phyloP scores from a whole-genome alignment of 2,888 invertebrate species.

The Megastigmus dorsalis region DNA sequence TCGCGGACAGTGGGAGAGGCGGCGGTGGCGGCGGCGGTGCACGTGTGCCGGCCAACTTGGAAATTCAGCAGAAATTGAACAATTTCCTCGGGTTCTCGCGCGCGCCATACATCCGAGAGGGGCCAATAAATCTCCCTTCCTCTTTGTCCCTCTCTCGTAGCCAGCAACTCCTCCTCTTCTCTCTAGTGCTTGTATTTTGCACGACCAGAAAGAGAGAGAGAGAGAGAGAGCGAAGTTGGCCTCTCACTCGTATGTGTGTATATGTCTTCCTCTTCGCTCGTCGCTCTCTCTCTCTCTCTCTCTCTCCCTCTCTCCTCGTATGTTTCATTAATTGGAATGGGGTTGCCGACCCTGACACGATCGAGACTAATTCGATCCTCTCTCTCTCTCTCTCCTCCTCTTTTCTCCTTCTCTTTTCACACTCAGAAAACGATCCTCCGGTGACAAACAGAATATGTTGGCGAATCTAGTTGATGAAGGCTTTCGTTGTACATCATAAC shows the following conservation, averaged over 20 bases:
- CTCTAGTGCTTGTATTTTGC: too few species aligned
- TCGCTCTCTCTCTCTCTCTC: too few species aligned
- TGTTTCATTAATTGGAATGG: constrained; percentile 44
- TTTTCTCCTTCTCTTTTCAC: background rate
- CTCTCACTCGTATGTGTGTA: background rate
- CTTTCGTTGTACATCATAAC: too few species aligned
- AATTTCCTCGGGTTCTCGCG: too few species aligned
- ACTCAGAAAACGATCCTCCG: too few species aligned
- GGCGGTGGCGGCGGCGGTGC: too few species aligned
- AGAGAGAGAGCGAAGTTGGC: too few species aligned
- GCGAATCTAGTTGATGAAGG: too few species aligned
- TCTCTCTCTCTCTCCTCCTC: background rate
- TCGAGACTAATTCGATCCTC: constrained; percentile 48
- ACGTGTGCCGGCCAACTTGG: constrained; percentile 6
- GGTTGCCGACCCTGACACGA: constrained; percentile 41
- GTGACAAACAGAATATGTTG: too few species aligned
- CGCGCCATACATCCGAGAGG: background rate
- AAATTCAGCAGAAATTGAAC: constrained; percentile 46
- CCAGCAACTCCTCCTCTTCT: background rate
- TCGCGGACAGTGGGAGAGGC: too few species aligned
- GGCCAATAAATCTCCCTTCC: background rate
- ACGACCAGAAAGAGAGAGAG: too few species aligned
- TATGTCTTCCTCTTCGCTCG: background rate
- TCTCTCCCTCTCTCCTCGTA: too few species aligned
- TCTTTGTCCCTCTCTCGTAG: background rate